Percentiles rank a stretch among this genome's conserved stretches.
Evolutionary conservation across 2,888 invertebrate species (phyloP).

Genomic region (Scaptodrosophila latifasciaeformis): DNA sequence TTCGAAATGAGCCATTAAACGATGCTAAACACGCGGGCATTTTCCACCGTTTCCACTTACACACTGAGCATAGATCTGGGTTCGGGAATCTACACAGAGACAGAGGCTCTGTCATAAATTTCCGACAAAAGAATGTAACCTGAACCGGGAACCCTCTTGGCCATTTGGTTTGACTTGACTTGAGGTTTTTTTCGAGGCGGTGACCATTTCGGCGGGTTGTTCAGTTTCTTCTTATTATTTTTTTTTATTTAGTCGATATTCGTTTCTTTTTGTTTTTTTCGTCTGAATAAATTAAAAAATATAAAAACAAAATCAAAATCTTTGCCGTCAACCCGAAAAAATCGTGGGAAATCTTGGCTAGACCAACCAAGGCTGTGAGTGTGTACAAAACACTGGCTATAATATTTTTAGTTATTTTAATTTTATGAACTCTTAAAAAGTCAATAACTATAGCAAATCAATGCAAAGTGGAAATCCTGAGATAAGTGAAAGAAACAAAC

Average conservation of each 20-base stretch:
- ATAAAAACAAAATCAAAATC: slow-evolving; percentile 43
- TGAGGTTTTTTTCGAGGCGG: slow-evolving; percentile 10
- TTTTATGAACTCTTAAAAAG: slow-evolving; percentile 54
- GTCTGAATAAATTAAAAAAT: slow-evolving; percentile 71
- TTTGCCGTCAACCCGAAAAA: slow-evolving; percentile 34
- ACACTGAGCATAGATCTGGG: too few relatives aligned
- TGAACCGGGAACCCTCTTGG: slow-evolving; percentile 28
- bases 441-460: slow-evolving; percentile 27
- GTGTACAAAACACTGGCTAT: slow-evolving; percentile 42
- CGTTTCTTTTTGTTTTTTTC: too few relatives aligned
- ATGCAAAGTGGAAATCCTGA: slow-evolving; percentile 26
- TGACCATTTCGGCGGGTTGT: slow-evolving; percentile 32
- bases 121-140: slow-evolving; percentile 66
- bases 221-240: background rate
- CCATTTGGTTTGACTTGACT: slow-evolving; percentile 8
- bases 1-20: slow-evolving; percentile 71
- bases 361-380: too few relatives aligned
- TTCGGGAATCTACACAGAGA: too few relatives aligned
- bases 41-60: slow-evolving; percentile 66
- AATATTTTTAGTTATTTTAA: slow-evolving; percentile 51
- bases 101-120: slow-evolving; percentile 52
- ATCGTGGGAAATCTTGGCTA: slow-evolving; percentile 70
- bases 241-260: too few relatives aligned
- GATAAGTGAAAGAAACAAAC: too few relatives aligned
- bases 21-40: slow-evolving; percentile 66